phyloP scores from a whole-genome alignment of 2,797 vertebrate genomes.

The Carapus acus region DNA sequence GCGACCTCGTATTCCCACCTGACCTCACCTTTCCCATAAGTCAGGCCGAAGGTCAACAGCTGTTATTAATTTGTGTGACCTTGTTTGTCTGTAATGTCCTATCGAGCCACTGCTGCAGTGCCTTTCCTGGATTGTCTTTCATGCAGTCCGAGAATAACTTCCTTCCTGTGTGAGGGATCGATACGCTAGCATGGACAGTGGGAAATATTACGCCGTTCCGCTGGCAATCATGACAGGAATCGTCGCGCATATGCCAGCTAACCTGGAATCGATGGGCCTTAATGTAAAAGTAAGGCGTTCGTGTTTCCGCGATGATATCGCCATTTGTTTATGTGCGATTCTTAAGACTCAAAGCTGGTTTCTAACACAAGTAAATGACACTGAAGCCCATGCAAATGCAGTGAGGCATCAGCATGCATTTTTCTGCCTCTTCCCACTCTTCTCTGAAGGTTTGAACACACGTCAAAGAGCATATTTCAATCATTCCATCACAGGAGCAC shows the following conservation, averaged over 20 bases:
- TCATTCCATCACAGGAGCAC: conserved; percentile 65
- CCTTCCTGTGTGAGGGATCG: conserved; percentile 64
- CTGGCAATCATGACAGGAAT: conserved; percentile 43
- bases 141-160: conserved; percentile 58
- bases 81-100: conserved; percentile 49
- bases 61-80: conserved; percentile 57
- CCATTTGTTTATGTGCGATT: conserved; percentile 39
- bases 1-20: conserved; percentile 41
- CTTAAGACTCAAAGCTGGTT: conserved; percentile 22
- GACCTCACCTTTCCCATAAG: conserved; percentile 50
- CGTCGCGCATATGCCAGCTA: conserved; percentile 36
- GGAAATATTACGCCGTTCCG: conserved; percentile 56
- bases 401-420: too few relatives aligned
- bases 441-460: conserved; percentile 56
- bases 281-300: conserved; percentile 54
- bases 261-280: conserved; percentile 54
- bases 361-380: conserved; percentile 18
- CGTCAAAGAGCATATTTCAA: conserved; percentile 62
- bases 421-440: too few relatives aligned
- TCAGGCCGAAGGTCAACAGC: conserved; percentile 47
- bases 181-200: conserved; percentile 49
- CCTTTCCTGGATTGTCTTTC: conserved; percentile 60
- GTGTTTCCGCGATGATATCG: conserved; percentile 24
- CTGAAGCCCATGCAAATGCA: too few relatives aligned
- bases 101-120: conserved; percentile 30